phyloP scores from a whole-genome alignment of 1,140 invertebrate species.

The Bilobella aurantiaca region DNA sequence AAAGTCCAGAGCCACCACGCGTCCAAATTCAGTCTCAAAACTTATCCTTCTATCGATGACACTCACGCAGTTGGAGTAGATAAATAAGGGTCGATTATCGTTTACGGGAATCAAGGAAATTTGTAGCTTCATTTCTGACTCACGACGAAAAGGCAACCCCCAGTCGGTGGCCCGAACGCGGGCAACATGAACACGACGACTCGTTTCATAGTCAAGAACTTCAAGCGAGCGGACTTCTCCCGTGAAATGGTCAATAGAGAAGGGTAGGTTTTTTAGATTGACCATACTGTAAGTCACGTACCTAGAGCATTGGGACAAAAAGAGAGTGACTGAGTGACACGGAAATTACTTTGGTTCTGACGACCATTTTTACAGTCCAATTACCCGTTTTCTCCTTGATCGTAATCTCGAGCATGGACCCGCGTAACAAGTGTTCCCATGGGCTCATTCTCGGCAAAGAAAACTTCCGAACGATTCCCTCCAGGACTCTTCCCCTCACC shows the following conservation, averaged over 20 bases:
- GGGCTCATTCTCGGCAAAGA: slow-evolving; percentile 72
- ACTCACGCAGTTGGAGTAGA: slow-evolving; percentile 62
- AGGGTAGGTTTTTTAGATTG: slow-evolving; percentile 78
- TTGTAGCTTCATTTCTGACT: slow-evolving; percentile 74
- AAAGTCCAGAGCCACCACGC: slow-evolving; percentile 84
- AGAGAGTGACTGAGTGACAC: not conserved
- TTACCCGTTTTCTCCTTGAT: slow-evolving; percentile 79
- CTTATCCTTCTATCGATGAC: slow-evolving; percentile 66
- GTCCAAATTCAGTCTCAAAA: slow-evolving; percentile 71
- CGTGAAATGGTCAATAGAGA: slow-evolving; percentile 89
- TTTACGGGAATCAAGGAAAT: slow-evolving; percentile 49
- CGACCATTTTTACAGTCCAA: slow-evolving; percentile 2
- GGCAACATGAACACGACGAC: slow-evolving; percentile 67
- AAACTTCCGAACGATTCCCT: slow-evolving; percentile 36
- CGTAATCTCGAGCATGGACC: slow-evolving; percentile 61
- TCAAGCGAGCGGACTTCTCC: slow-evolving; percentile 73
- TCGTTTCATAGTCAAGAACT: slow-evolving; percentile 80
- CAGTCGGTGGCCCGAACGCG: slow-evolving; percentile 73
- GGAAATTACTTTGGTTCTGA: not conserved
- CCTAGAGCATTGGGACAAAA: slow-evolving; percentile 13
- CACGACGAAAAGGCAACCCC: slow-evolving; percentile 72
- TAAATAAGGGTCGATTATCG: slow-evolving; percentile 38
- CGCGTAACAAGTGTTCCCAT: slow-evolving; percentile 68
- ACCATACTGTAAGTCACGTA: slow-evolving; percentile 88
- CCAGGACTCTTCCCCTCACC: too few relatives aligned